These are phyloP conservation scores for Phyllotis vaccarum DNA, from an alignment of 2,797 vertebrate genomes.

Conservation along the genomic window DNA sequence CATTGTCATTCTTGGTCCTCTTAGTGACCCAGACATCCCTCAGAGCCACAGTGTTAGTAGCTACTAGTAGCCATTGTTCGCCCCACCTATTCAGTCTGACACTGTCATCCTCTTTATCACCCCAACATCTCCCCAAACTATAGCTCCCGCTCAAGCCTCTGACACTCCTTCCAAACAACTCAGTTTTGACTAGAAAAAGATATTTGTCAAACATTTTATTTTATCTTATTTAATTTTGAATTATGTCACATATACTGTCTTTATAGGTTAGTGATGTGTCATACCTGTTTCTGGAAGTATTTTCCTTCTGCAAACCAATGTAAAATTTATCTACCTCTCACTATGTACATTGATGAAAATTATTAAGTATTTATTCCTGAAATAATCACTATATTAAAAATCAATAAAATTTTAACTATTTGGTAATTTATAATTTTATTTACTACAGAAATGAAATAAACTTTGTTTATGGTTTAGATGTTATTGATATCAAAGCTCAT, in stretches of 20 bases:
- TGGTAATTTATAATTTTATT: conserved; percentile 32
- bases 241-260: neutral
- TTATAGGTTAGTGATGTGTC: conserved; percentile 21
- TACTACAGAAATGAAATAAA: conserved; percentile 19
- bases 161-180: neutral
- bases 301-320: neutral
- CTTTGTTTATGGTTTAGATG: conserved; percentile 47
- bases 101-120: neutral
- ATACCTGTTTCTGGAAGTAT: neutral
- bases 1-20: neutral
- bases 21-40: neutral
- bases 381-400: conserved; percentile 24
- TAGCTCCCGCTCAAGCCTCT: neutral
- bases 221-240: neutral
- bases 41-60: neutral
- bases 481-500: neutral
- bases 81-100: neutral
- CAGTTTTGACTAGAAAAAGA: neutral
- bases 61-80: neutral
- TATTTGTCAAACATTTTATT: conserved; percentile 30
- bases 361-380: conserved; percentile 46
- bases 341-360: neutral
- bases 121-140: neutral
- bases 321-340: conserved; percentile 2
- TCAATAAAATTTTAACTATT: conserved; percentile 3